A percentile compares a stretch with the other conserved stretches of the same genome.
These are phyloP conservation scores for Gobius niger DNA, from an alignment of 2,113 vertebrate genomes.

Conservation along the genomic window DNA sequence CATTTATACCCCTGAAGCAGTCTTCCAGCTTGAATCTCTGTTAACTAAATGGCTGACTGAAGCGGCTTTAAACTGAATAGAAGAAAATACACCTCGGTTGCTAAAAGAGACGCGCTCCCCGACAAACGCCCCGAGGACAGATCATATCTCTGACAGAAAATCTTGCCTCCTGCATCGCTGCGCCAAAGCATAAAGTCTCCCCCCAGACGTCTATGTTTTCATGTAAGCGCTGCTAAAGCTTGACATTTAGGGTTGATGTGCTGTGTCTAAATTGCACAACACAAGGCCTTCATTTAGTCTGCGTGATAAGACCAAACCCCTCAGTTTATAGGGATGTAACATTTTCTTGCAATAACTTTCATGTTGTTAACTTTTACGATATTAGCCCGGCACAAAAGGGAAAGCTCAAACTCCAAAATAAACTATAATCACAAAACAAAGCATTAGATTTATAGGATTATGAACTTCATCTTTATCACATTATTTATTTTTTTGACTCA, in stretches of 20 bases:
- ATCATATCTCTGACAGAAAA: constrained; percentile 1
- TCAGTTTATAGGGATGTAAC: background rate
- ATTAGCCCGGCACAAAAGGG: too few relatives aligned
- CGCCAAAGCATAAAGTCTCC: constrained; percentile 25
- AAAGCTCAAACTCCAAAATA: too few relatives aligned
- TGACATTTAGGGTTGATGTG: constrained; percentile 28
- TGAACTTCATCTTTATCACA: too few relatives aligned
- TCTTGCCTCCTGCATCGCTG: constrained; percentile 3
- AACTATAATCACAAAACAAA: too few relatives aligned
- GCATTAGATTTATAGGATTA: too few relatives aligned
- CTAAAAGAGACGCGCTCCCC: background rate
- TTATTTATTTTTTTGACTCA: too few relatives aligned
- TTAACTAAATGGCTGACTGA: background rate
- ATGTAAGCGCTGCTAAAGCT: constrained; percentile 24
- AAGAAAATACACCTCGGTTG: background rate
- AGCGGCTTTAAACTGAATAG: background rate
- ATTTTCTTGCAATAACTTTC: too few relatives aligned
- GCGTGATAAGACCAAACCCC: background rate
- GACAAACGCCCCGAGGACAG: background rate
- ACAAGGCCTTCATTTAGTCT: constrained; percentile 11
- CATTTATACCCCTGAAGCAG: background rate
- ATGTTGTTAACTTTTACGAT: too few relatives aligned
- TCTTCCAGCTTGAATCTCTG: background rate
- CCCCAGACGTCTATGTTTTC: constrained; percentile 9
- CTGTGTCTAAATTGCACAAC: constrained; percentile 15